Evolutionary conservation across 2,113 vertebrate genomes (phyloP).

Genomic region (Nerophis ophidion): DNA sequence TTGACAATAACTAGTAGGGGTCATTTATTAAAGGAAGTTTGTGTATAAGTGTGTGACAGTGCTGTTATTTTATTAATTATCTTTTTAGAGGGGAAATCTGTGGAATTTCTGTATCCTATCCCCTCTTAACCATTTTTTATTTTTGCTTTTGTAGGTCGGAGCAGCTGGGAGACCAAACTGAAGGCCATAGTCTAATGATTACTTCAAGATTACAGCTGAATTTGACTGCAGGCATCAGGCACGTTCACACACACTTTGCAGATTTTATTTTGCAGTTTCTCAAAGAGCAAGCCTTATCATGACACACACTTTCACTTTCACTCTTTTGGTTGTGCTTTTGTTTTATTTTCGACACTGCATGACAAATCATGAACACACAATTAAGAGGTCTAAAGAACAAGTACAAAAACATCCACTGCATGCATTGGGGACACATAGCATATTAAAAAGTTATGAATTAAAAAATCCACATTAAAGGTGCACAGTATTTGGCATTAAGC

Average conservation of each 20-base stretch:
- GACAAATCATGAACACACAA: conserved; percentile 70
- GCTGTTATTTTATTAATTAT: conserved; percentile 38
- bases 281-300: background rate
- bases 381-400: conserved; percentile 57
- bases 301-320: conserved; percentile 22
- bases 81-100: conserved; percentile 21
- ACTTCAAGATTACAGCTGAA: conserved; percentile 57
- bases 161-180: conserved; percentile 32
- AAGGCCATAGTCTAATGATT: conserved; percentile 48
- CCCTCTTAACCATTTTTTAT: background rate
- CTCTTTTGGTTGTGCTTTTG: conserved; percentile 12
- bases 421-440: conserved; percentile 64
- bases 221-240: conserved; percentile 40
- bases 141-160: conserved; percentile 48
- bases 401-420: conserved; percentile 60
- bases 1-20: conserved; percentile 26
- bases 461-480: conserved; percentile 60
- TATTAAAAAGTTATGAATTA: conserved; percentile 51
- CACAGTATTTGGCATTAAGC: conserved; percentile 73
- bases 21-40: conserved; percentile 38
- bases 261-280: background rate
- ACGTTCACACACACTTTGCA: conserved; percentile 9
- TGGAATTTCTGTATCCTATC: conserved; percentile 40
- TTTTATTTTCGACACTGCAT: conserved; percentile 67
- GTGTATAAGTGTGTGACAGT: conserved; percentile 40